These are phyloP conservation scores for Sciurus vulgaris DNA, from an alignment of 2,797 vertebrate species.

Conservation along the genomic window DNA sequence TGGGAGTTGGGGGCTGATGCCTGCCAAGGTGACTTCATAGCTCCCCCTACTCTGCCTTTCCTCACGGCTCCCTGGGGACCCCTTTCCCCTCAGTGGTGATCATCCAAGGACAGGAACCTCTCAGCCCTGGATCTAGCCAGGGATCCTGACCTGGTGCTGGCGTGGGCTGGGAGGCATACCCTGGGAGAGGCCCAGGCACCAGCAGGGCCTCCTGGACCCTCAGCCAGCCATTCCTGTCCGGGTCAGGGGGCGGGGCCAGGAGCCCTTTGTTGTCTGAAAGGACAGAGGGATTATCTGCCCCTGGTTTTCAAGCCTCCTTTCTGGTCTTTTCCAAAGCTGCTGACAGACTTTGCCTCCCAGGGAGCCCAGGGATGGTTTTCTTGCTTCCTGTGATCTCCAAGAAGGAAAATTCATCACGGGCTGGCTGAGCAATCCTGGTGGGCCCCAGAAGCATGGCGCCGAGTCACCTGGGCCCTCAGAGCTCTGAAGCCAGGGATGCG, in stretches of 20 bases:
- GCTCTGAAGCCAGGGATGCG: accelerated
- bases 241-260: neutral
- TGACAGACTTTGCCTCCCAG: neutral
- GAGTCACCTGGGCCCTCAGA: neutral
- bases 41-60: neutral
- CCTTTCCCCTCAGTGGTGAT: too few species aligned
- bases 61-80: neutral
- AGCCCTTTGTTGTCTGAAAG: neutral
- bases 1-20: neutral
- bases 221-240: neutral
- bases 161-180: neutral
- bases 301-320: neutral
- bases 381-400: neutral
- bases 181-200: neutral
- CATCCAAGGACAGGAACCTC: neutral
- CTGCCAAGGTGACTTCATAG: neutral
- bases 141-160: neutral
- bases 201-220: neutral
- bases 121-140: neutral
- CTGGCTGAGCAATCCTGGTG: neutral
- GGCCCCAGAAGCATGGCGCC: neutral
- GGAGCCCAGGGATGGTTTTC: neutral
- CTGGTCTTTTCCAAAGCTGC: neutral
- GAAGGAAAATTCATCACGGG: neutral
- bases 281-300: neutral